These are phyloP conservation scores for Nesogale talazaci DNA, from an alignment of 2,113 vertebrate genomes.

Conservation along the genomic window DNA sequence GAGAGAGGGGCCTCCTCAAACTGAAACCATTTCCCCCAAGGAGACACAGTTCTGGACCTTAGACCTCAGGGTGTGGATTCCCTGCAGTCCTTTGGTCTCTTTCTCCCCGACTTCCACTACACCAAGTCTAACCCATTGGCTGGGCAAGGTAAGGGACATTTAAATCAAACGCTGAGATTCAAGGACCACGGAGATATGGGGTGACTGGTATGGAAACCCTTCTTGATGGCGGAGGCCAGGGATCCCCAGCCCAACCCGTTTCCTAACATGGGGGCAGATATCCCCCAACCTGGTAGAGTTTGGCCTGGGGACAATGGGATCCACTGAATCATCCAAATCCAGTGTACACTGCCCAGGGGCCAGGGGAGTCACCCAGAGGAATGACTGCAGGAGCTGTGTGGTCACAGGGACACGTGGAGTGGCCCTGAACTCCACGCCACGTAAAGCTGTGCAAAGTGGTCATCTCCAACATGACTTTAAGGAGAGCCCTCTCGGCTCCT, in stretches of 20 bases:
- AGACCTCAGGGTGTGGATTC: neutral
- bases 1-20: too few species aligned
- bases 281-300: neutral
- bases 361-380: neutral
- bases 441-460: accelerated
- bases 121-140: neutral
- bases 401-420: accelerated
- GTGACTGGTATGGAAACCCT: too few species aligned
- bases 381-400: neutral
- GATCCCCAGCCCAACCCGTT: neutral
- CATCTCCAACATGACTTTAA: neutral
- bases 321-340: neutral
- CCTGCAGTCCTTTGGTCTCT: neutral
- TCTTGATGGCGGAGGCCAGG: neutral
- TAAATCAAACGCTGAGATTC: neutral
- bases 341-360: neutral
- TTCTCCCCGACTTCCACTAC: neutral
- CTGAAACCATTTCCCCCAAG: neutral
- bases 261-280: neutral
- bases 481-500: accelerated
- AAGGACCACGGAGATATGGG: neutral
- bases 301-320: neutral
- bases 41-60: neutral
- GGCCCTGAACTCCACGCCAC: neutral
- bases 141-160: neutral